Evolutionary conservation across 2,797 vertebrate genomes (phyloP), one percentile per base, ranked within the genome.

Genomic region (Sebastes diploproa): DNA sequence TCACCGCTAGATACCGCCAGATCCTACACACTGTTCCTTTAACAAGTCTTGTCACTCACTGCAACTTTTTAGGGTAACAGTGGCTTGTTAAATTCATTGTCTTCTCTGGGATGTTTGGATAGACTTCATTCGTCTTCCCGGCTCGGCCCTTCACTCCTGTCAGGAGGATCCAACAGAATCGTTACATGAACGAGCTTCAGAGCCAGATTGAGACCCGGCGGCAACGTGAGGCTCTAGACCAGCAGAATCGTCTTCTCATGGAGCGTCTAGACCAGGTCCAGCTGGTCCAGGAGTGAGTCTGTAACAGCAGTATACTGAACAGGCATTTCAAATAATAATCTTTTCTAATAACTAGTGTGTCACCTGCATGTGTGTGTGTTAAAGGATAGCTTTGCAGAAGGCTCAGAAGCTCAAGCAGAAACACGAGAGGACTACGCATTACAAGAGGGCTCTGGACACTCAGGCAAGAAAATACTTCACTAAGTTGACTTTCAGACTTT

Each of bases 121-220:
- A 97, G 96, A 94, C 88, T 59, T 96, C 96, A 1, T 97, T 92
- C 72, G 90, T 97, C 66, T 96, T 97, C 80, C 87, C 85, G 59
- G 84, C 90, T 67, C 94, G 96, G 6, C 95, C 94, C 1, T 72
- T 93, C 59, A 97, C 96, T 32, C 90, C 95, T 36, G 93, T 93
- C 27, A 92, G 84, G 46, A 83, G 84, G 59, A 72, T 88, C 29
- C 95, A 91, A 64, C 95, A 96, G 90, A 92, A 93, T 27, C 68
- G 63, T 7, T 96, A 96, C 90, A 92, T 90, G 74, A 94, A 91
- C 11, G 90, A 94, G 29, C 92, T 97, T 52, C 86, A 88, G 71
- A 93, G 82, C 46, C 96, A 97, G 88, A 85, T 95, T 22, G 88
- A 85, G 25, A 85, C 69, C 18, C 92, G 50, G 30, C 83, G 60